Base-by-base conservation (phyloP, 2,888 invertebrate genomes). In the Clistopyga incitator region DNA sequence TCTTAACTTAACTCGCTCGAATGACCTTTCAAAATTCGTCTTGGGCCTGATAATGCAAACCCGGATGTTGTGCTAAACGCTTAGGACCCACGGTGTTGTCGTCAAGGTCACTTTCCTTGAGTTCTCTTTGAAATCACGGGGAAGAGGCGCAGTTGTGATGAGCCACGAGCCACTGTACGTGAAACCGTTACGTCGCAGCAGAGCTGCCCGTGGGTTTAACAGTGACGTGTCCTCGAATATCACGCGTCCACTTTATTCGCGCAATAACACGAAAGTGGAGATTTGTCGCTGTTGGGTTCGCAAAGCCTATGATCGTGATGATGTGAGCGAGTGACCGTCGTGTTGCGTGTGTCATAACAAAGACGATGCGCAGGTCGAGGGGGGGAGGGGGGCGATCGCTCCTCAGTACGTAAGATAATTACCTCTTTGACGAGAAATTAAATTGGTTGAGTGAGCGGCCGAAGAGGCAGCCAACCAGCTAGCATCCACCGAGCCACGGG, bases 361-460 rank as follows among this genome's bases (percentile, higher is more conserved):
- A n/a, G 18, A 61, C 59, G 56, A 67, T 20, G 65, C 29, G 20
- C n/a, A 20, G 70, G 3, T 50, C 18, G 59, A 10, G 8, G 61
- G n/a, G n/a, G 34, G 34, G 34, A 59, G 2, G 34, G n/a, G 61
- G 15, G 13, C 59, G 38, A 20, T 59, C 59, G 38, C 72, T 42
- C 38, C 72, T 71, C 56, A 50, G 64, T 85, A 78, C 75, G 81
- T 82, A 84, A 84, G 80, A 84, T 86, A 86, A 86, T 86, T 84
- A 85, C 78, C 85, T 78, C 78, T 86, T 86, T 85, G 85, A 85
- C 85, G 83, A 85, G 84, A 83, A 83, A 85, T 84, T 85, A 83
- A 85, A 86, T 85, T 85, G 83, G 85, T 79, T 68, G 76, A 79
- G 79, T 68, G 84, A 84, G 82, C 78, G 56, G 20, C 67, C 61